Evolutionary conservation across 2,113 vertebrate genomes (phyloP), one percentile per base, ranked within the genome.

Genomic region (Rhombomys opimus): DNA sequence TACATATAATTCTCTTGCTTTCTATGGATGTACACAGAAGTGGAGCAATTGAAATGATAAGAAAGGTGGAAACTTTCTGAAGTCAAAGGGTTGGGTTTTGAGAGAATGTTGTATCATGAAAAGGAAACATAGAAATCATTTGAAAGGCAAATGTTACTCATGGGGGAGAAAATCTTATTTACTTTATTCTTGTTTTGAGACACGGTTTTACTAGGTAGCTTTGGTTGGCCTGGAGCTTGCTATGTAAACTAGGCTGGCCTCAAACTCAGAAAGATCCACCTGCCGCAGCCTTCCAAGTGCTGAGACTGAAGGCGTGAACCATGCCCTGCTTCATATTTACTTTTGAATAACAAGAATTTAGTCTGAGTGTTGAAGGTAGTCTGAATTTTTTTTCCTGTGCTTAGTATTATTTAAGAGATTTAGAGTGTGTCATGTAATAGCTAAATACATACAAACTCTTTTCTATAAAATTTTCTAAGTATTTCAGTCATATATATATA

Each of bases 351-450:
- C 41, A 88, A 14, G 25, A 20, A 78, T 96, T 97, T 23, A 38
- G 6, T 97, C 87, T 94, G 27, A 1, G 1, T 96, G 94, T 97
- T 93, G 87, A 95, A 76, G 12, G 68, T 1, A 67, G 35, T 65
- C 10, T 7, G 50, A 76, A 65, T 13, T 76, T 18, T 41, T 25
- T 41, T 91, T 82, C 57, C 38, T 75, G 85, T 4, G 14, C 5
- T 92, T 73, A 63, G 0, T 54, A 77, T 90, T 95, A 72, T 90
- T 78, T 67, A 93, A 84, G 35, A 77, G 15, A 82, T 68, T 97
- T 67, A 2, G n/a, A 32, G 9, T 93, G 0, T 87, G 41, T 91
- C n/a, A 95, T 63, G 0, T 84, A 91, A 75, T 11, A 41, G 10
- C 32, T 93, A 78, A 89, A 59, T 38, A 96, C 0, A 63, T 7